phyloP scores from a whole-genome alignment of 2,797 vertebrate genomes.

The Intellagama lesueurii region DNA sequence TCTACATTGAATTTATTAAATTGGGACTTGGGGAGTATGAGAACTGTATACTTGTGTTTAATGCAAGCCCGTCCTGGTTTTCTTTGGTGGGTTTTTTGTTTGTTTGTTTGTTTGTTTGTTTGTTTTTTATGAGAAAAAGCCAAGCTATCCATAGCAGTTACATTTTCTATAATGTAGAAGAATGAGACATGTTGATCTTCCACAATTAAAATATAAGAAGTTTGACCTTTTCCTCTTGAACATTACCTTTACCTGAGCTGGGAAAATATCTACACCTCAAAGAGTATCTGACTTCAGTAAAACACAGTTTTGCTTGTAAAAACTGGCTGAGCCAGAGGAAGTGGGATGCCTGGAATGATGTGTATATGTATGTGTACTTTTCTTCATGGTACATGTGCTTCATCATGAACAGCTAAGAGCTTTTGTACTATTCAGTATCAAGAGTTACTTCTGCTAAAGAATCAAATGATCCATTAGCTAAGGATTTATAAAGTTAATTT shows the following conservation, averaged over 20 bases:
- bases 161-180: not conserved
- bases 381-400: not conserved
- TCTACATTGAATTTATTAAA: constrained; percentile 63
- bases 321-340: not conserved
- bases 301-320: not conserved
- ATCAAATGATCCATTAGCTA: not conserved
- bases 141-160: not conserved
- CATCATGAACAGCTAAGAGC: not conserved
- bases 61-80: not conserved
- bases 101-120: not conserved
- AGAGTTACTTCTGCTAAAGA: not conserved
- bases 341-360: no score
- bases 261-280: no score
- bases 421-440: not conserved
- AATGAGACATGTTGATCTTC: constrained; percentile 10
- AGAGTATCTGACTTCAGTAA: not conserved
- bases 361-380: not conserved
- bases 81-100: not conserved
- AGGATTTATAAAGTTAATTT: not conserved
- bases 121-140: not conserved
- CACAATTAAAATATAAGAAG: not conserved
- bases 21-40: constrained; percentile 56
- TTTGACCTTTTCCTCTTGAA: not conserved
- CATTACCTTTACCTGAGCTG: not conserved
- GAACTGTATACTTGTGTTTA: constrained; percentile 25